A percentile compares a stretch with the other conserved stretches of the same genome.
Evolutionary conservation across 2,113 vertebrate genomes (phyloP).

Genomic region (Macquaria australasica): DNA sequence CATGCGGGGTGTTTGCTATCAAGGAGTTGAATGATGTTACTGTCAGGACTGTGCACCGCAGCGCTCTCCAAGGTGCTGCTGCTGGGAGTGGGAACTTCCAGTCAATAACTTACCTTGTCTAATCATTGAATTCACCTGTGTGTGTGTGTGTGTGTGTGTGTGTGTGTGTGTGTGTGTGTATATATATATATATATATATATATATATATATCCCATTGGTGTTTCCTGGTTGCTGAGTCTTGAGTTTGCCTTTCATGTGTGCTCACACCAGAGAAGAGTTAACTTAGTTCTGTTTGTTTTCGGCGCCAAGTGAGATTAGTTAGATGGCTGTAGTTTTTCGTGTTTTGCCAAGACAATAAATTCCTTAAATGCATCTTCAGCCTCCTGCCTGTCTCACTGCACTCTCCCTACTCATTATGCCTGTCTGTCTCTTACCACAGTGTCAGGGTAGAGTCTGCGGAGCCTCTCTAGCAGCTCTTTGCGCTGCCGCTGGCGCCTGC

Average conservation of each 20-base stretch:
- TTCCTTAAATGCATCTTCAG: neutral
- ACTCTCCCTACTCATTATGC: neutral
- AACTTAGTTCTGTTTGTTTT: neutral
- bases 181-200: too few relatives aligned
- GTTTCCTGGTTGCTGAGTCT: neutral
- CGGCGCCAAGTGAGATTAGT: neutral
- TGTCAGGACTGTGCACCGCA: neutral
- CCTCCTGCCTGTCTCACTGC: neutral
- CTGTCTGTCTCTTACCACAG: slow-evolving; percentile 87
- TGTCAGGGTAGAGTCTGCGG: slow-evolving; percentile 88
- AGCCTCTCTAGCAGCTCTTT: slow-evolving; percentile 90
- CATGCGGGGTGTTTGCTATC: neutral
- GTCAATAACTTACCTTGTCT: neutral
- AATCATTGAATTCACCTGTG: neutral
- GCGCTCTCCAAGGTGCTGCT: slow-evolving; percentile 14
- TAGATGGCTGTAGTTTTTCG: neutral
- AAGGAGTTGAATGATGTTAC: neutral
- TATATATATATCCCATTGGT: neutral
- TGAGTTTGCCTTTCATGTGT: neutral
- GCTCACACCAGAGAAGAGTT: neutral
- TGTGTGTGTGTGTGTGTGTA: too few relatives aligned
- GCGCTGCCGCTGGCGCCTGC: slow-evolving; percentile 86
- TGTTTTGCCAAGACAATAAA: neutral
- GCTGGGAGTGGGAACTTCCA: neutral
- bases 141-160: too few relatives aligned